A percentile compares a stretch with the other conserved stretches of the same genome.
These are phyloP conservation scores for Macropis europaea DNA, from an alignment of 2,888 invertebrate species.

Conservation along the genomic window DNA sequence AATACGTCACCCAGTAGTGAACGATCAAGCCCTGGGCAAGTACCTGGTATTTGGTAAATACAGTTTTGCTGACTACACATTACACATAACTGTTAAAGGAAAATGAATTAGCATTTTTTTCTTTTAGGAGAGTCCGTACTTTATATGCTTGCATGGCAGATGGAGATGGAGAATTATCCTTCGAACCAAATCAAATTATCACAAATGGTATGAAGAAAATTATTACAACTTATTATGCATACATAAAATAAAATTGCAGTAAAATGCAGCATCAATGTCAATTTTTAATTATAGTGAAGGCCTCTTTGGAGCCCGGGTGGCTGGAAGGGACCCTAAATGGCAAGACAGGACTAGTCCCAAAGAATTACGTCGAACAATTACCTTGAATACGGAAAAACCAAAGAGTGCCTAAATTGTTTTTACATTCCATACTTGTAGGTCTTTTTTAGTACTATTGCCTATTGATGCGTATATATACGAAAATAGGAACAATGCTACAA, in stretches of 20 bases:
- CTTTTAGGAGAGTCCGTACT: slow-evolving; percentile 91
- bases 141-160: slow-evolving; percentile 98
- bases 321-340: slow-evolving; percentile 96
- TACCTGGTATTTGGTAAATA: slow-evolving; percentile 77
- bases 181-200: slow-evolving; percentile 99
- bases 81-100: background rate
- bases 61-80: slow-evolving; percentile 6
- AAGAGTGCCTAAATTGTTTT: slow-evolving; percentile 69
- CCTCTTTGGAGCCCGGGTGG: slow-evolving; percentile 98
- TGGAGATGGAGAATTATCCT: slow-evolving; percentile 97
- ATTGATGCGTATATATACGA: slow-evolving; percentile 19
- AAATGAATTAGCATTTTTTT: slow-evolving; percentile 18
- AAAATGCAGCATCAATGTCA: background rate
- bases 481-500: slow-evolving; percentile 19
- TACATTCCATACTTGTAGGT: slow-evolving; percentile 61
- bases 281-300: slow-evolving; percentile 85
- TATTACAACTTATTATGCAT: background rate
- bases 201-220: slow-evolving; percentile 88
- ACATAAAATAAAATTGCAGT: background rate
- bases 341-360: slow-evolving; percentile 95
- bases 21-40: slow-evolving; percentile 78
- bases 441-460: slow-evolving; percentile 39
- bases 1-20: slow-evolving; percentile 77
- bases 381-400: slow-evolving; percentile 81
- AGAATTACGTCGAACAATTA: slow-evolving; percentile 96